Conservation (phyloP, 2,113 vertebrate genomes). For the Larimichthys crocea region DNA sequence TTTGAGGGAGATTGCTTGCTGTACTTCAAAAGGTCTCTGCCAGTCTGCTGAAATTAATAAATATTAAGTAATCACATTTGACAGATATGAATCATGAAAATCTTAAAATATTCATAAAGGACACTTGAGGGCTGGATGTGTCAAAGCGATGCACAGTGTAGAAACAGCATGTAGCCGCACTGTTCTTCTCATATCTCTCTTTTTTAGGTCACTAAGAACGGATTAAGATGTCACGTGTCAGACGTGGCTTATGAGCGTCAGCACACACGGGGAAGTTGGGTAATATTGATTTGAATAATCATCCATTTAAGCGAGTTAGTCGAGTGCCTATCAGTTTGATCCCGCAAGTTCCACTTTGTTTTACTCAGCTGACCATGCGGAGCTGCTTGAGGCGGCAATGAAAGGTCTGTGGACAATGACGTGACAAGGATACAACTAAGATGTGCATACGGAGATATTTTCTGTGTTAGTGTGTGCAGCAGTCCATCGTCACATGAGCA, state of each 20-base stretch:
- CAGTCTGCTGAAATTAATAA: constrained; percentile 25
- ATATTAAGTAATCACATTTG: constrained; percentile 48
- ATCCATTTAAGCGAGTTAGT: constrained; percentile 41
- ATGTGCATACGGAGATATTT: constrained; percentile 38
- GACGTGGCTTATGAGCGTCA: background rate
- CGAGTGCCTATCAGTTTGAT: constrained; percentile 28
- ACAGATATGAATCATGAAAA: constrained; percentile 61
- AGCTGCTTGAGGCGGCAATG: background rate
- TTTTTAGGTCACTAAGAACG: constrained; percentile 14
- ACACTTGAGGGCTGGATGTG: constrained; percentile 55
- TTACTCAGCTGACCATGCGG: constrained; percentile 15
- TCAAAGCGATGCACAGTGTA: constrained; percentile 47
- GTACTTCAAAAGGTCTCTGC: constrained; percentile 6
- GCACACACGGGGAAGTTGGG: background rate
- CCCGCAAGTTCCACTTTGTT: constrained; percentile 26
- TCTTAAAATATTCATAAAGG: constrained; percentile 72
- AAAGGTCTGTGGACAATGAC: background rate
- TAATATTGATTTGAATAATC: constrained; percentile 41
- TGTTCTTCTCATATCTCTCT: background rate
- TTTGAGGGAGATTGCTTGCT: background rate
- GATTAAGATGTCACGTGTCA: constrained; percentile 31
- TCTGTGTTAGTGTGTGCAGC: constrained; percentile 19
- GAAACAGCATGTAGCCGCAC: constrained; percentile 24
- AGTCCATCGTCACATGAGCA: constrained; percentile 17
- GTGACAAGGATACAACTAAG: constrained; percentile 13